Evolutionary conservation across 2,888 invertebrate species (phyloP).

Genomic region (Sphinx pinastri): DNA sequence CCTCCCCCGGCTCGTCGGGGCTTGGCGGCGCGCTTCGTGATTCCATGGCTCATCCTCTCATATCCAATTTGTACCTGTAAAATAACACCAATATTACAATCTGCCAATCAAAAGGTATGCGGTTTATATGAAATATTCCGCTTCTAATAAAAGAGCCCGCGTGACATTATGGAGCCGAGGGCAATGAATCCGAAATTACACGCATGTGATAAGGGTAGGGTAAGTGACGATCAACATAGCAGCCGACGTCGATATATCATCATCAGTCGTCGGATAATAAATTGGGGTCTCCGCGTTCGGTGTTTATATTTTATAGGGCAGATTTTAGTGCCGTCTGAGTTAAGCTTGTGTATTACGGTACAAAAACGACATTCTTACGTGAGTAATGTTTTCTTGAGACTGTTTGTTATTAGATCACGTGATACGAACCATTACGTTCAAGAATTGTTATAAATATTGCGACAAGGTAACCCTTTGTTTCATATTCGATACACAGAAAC

Average conservation of each 20-base stretch:
- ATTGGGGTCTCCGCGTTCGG: conserved; percentile 67
- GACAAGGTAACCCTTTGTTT: conserved; percentile 17
- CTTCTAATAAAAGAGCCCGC: conserved; percentile 61
- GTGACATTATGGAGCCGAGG: conserved; percentile 60
- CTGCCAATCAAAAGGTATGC: neutral
- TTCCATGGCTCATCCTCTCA: conserved; percentile 83
- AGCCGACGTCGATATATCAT: conserved; percentile 82
- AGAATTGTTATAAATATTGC: conserved; percentile 15
- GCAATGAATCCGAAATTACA: conserved; percentile 81
- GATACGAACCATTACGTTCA: conserved; percentile 3
- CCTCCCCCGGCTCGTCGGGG: conserved; percentile 83
- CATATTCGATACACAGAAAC: conserved; percentile 34
- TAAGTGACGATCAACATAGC: conserved; percentile 80
- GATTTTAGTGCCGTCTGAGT: conserved; percentile 25
- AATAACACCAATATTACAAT: conserved; percentile 40
- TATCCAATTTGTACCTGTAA: conserved; percentile 71
- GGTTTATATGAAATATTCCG: conserved; percentile 50
- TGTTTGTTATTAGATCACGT: conserved; percentile 3
- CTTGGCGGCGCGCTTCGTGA: conserved; percentile 84
- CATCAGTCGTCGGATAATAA: conserved; percentile 79
- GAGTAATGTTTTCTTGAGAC: conserved; percentile 10
- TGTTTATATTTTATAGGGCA: conserved; percentile 52
- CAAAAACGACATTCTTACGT: conserved; percentile 14
- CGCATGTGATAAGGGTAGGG: conserved; percentile 80
- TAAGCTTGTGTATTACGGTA: conserved; percentile 20